Evolutionary conservation across 2,113 vertebrate genomes (phyloP).

Genomic region (Anarrhichthys ocellatus): DNA sequence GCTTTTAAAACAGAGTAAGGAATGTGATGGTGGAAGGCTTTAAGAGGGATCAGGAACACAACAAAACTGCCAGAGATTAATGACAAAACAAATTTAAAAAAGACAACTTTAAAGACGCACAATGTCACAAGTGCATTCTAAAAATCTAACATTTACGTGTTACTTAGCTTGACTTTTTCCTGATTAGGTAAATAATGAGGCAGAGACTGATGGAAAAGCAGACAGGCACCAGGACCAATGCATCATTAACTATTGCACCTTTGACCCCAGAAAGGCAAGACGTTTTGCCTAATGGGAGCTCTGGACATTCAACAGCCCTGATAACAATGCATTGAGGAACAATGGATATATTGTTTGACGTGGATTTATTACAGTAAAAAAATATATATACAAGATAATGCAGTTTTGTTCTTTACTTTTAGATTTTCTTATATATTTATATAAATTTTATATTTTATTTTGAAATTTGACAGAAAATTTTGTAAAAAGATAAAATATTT

Average conservation of each 20-base stretch:
- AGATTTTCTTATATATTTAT: not conserved
- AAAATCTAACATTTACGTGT: too few relatives aligned
- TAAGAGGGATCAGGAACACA: not conserved
- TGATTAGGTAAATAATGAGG: conserved; percentile 10
- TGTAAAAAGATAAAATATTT: not conserved
- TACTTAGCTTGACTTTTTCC: not conserved
- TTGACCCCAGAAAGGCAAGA: conserved; percentile 3
- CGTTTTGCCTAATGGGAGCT: not conserved
- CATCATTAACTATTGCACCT: conserved; percentile 35
- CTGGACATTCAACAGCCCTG: not conserved
- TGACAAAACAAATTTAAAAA: not conserved
- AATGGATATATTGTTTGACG: not conserved
- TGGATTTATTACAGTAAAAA: not conserved
- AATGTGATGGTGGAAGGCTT: too few relatives aligned
- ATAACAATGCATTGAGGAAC: conserved; percentile 11
- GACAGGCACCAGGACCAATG: not conserved
- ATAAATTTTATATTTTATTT: not conserved
- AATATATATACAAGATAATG: not conserved
- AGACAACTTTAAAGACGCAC: not conserved
- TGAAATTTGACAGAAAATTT: not conserved
- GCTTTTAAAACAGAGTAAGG: not conserved
- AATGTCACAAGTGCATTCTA: not conserved
- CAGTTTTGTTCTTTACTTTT: not conserved
- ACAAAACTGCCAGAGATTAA: not conserved
- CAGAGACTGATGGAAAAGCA: conserved; percentile 17